Evolutionary conservation across 1,140 invertebrate genomes (phyloP).

Genomic region (Diuraphis noxia): DNA sequence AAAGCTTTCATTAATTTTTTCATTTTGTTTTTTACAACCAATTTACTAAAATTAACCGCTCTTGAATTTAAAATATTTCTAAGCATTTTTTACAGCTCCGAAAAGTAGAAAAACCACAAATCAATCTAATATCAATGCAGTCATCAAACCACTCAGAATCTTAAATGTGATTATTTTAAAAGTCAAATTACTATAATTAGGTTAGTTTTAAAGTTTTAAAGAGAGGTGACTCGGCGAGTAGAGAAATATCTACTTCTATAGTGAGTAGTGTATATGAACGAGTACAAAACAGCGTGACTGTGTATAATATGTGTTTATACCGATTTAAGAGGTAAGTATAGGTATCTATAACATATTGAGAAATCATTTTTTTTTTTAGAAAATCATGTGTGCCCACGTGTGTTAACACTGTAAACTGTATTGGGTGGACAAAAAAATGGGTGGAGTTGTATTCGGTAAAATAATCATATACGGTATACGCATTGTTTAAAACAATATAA

Average conservation of each 20-base stretch:
- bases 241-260: background rate
- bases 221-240: background rate
- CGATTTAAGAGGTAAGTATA: background rate
- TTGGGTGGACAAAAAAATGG: background rate
- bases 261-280: background rate
- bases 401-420: background rate
- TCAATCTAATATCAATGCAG: background rate
- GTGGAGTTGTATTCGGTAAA: background rate
- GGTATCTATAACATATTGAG: background rate
- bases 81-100: background rate
- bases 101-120: background rate
- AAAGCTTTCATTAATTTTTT: too few relatives aligned
- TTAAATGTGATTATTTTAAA: background rate
- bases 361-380: background rate
- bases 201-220: background rate
- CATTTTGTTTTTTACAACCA: too few relatives aligned
- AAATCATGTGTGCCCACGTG: background rate
- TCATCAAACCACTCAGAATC: background rate
- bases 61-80: background rate
- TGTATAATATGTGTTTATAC: background rate
- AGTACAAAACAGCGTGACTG: background rate
- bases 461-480: background rate
- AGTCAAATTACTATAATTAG: background rate
- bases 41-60: background rate
- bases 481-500: conserved; percentile 21